Percentiles rank a stretch among this genome's conserved stretches.
These are phyloP conservation scores for Tychaedon coryphoeus DNA, from an alignment of 2,113 vertebrate species.

Conservation along the genomic window DNA sequence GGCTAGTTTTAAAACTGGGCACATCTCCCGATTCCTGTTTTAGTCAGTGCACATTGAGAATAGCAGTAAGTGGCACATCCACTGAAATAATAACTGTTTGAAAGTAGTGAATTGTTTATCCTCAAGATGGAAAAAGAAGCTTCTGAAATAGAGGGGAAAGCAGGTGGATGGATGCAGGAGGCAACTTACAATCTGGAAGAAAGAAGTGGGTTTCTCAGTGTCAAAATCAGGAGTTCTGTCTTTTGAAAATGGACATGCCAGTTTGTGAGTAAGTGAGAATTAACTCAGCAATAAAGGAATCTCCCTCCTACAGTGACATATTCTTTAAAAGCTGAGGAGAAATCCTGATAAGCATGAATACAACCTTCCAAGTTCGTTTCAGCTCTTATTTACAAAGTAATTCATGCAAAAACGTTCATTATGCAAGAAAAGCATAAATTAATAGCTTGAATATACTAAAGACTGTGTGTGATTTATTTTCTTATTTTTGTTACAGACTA, in stretches of 20 bases:
- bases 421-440: neutral
- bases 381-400: neutral
- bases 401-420: neutral
- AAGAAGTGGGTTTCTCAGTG: neutral
- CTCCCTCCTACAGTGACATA: neutral
- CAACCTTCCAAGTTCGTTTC: neutral
- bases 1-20: neutral
- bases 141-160: neutral
- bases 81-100: neutral
- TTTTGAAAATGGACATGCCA: neutral
- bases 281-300: neutral
- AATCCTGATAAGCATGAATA: neutral
- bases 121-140: neutral
- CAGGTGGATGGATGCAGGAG: neutral
- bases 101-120: neutral
- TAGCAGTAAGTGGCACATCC: neutral
- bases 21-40: neutral
- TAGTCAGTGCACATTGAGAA: neutral
- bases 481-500: neutral
- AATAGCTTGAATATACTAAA: neutral
- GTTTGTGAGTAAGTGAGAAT: neutral
- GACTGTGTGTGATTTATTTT: neutral
- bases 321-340: neutral
- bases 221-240: neutral
- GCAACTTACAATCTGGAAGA: neutral